A percentile compares a stretch with the other conserved stretches of the same genome.
phyloP scores from a whole-genome alignment of 2,797 vertebrate species.

The Triplophysa bombifrons region DNA sequence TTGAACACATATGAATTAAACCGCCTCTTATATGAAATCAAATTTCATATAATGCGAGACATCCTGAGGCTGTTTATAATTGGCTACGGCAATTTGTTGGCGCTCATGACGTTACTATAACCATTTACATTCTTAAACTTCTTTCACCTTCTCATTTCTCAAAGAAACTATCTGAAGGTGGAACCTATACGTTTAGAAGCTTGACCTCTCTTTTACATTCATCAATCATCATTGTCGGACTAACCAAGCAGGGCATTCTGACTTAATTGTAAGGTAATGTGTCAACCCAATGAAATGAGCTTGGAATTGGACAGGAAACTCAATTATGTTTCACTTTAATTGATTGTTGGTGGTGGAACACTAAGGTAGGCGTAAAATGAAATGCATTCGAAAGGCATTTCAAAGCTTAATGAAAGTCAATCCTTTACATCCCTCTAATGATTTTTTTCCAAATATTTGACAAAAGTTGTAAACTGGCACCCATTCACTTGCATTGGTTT shows the following conservation, averaged over 20 bases:
- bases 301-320: slow-evolving; percentile 73
- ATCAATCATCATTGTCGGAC: slow-evolving; percentile 53
- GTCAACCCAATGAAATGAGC: slow-evolving; percentile 66
- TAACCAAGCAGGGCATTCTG: slow-evolving; percentile 62
- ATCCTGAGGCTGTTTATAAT: slow-evolving; percentile 25
- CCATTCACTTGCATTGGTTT: too few species aligned
- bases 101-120: not conserved
- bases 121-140: slow-evolving; percentile 13
- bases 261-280: slow-evolving; percentile 38
- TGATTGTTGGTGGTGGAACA: slow-evolving; percentile 68
- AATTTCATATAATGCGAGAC: slow-evolving; percentile 23
- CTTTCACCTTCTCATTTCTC: slow-evolving; percentile 3
- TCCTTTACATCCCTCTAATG: not conserved
- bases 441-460: not conserved
- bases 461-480: too few species aligned
- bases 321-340: slow-evolving; percentile 75
- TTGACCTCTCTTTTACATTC: slow-evolving; percentile 61
- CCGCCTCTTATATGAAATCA: not conserved
- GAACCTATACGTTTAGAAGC: slow-evolving; percentile 33
- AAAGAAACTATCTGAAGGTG: slow-evolving; percentile 22
- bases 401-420: not conserved
- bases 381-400: slow-evolving; percentile 41
- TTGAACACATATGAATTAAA: not conserved
- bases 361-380: slow-evolving; percentile 71
- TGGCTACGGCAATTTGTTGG: slow-evolving; percentile 2